These are phyloP conservation scores for Dryobota labecula DNA, from an alignment of 2,888 invertebrate genomes.

Conservation along the genomic window DNA sequence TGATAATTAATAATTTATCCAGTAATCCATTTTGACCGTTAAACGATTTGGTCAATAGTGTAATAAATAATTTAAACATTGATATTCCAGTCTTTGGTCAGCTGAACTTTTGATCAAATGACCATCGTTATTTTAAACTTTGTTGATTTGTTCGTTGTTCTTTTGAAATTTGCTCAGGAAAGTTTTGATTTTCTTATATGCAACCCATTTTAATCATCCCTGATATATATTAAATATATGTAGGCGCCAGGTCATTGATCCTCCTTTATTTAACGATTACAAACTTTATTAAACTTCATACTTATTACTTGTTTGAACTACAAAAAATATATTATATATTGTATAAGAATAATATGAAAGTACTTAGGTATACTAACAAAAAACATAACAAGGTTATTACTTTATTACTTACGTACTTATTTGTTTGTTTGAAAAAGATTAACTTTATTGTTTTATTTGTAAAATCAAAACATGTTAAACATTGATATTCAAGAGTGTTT, in stretches of 20 bases:
- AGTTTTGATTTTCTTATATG: no score
- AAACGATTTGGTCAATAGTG: no score
- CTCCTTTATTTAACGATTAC: slow-evolving; percentile 6
- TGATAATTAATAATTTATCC: no score
- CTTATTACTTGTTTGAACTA: background rate
- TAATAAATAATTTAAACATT: no score
- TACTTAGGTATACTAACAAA: background rate
- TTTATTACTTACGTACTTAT: background rate
- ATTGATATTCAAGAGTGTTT: background rate
- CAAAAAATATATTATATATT: slow-evolving; percentile 16
- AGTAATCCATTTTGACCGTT: no score
- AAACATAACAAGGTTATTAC: background rate
- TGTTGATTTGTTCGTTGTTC: no score
- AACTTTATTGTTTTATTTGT: background rate
- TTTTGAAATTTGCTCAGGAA: no score
- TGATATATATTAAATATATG: slow-evolving; percentile 22
- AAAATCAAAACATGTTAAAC: background rate
- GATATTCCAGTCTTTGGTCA: no score
- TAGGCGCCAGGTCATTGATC: slow-evolving; percentile 16
- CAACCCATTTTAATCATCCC: slow-evolving; percentile 30
- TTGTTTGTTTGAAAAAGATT: background rate
- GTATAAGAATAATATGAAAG: background rate
- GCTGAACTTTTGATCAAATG: no score
- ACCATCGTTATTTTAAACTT: no score
- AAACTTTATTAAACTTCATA: background rate